Evolutionary conservation across 2,888 invertebrate genomes (phyloP).

Genomic region (Sericinus montela): DNA sequence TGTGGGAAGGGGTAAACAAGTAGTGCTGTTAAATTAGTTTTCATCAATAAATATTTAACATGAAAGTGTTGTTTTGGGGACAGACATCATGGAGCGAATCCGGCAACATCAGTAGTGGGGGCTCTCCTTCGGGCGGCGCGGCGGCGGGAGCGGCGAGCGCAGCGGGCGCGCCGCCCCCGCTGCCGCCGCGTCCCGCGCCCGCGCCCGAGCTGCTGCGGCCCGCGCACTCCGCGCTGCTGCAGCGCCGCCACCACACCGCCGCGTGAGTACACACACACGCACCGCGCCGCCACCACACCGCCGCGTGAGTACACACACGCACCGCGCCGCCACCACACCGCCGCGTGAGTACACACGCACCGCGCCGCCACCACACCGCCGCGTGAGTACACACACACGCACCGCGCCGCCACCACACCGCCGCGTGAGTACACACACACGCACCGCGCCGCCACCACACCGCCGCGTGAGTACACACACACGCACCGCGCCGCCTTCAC

Average conservation of each 20-base stretch:
- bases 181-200: conserved; percentile 62
- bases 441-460: too few relatives aligned
- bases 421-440: neutral
- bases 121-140: conserved; percentile 24
- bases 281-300: too few relatives aligned
- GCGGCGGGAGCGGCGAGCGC: conserved; percentile 19
- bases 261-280: conserved; percentile 20
- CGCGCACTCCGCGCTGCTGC: conserved; percentile 70
- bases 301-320: neutral
- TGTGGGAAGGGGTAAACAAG: too few relatives aligned
- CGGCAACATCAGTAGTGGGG: conserved; percentile 17
- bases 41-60: too few relatives aligned
- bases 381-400: neutral
- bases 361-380: too few relatives aligned
- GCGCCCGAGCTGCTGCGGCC: conserved; percentile 70
- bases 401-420: too few relatives aligned
- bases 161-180: conserved; percentile 44
- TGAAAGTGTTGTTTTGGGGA: neutral
- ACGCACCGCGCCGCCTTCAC: neutral
- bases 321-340: too few relatives aligned
- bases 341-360: neutral
- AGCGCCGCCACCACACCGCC: conserved; percentile 52
- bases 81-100: conserved; percentile 24
- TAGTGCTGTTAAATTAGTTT: too few relatives aligned
- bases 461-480: too few relatives aligned